These are phyloP conservation scores for Rhopilema esculentum DNA, from an alignment of 30 jellyfish, hydroid and myxozoan species.

Conservation along the genomic window DNA sequence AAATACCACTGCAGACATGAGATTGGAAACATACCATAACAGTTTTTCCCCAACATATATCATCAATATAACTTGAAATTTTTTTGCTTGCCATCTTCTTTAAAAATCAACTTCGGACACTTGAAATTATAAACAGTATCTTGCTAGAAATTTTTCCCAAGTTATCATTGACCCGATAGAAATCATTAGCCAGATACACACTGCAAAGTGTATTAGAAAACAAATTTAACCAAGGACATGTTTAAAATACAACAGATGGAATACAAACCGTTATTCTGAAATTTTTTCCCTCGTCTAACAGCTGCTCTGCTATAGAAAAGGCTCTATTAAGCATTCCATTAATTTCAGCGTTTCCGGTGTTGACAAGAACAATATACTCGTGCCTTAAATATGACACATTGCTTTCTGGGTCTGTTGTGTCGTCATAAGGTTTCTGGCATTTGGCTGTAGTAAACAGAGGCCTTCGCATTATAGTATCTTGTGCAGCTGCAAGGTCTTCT, in stretches of 20 bases:
- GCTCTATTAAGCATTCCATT: slow-evolving; percentile 65
- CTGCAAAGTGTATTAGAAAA: too few relatives aligned
- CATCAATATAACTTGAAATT: too few relatives aligned
- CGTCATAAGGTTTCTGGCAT: slow-evolving; percentile 70
- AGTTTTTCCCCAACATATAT: too few relatives aligned
- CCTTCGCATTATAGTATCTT: slow-evolving; percentile 71
- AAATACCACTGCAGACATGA: too few relatives aligned
- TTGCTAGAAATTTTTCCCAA: too few relatives aligned
- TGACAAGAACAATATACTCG: slow-evolving; percentile 74
- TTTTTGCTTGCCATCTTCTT: too few relatives aligned
- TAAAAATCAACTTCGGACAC: too few relatives aligned
- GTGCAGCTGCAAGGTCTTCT: slow-evolving; percentile 64
- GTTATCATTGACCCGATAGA: too few relatives aligned
- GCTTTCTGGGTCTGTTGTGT: background rate
- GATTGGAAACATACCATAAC: too few relatives aligned
- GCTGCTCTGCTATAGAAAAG: slow-evolving; percentile 71
- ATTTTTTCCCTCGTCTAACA: slow-evolving; percentile 56
- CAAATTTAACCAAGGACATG: too few relatives aligned
- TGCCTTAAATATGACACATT: slow-evolving; percentile 32
- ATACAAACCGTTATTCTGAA: slow-evolving; percentile 81
- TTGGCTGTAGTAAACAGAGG: slow-evolving; percentile 71
- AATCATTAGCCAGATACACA: too few relatives aligned
- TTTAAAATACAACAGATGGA: background rate
- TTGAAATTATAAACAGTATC: too few relatives aligned
- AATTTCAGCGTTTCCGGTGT: slow-evolving; percentile 80